A percentile compares a stretch with the other conserved stretches of the same genome.
Conservation (phyloP, 2,888 invertebrate genomes). For the Spatulosminthurus flaviceps region DNA sequence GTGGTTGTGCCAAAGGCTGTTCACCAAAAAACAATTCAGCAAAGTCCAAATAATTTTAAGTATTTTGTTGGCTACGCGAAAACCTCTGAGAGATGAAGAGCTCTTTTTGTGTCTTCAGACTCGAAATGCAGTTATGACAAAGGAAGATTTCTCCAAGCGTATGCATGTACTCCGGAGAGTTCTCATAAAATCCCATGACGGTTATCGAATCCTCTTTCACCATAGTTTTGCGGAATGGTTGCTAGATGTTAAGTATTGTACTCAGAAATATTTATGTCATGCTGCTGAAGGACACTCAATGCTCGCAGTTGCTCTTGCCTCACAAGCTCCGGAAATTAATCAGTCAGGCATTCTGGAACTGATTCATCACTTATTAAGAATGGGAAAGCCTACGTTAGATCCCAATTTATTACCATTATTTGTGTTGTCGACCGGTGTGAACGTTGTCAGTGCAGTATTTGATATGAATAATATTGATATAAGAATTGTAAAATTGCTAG, state of each 20-base stretch:
- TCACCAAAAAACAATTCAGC: slow-evolving; percentile 86
- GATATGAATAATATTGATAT: slow-evolving; percentile 54
- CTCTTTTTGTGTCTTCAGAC: slow-evolving; percentile 84
- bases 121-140: slow-evolving; percentile 79
- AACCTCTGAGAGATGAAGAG: slow-evolving; percentile 83
- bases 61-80: slow-evolving; percentile 85
- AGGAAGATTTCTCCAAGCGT: slow-evolving; percentile 82
- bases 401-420: slow-evolving; percentile 57
- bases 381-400: slow-evolving; percentile 58
- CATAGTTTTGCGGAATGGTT: slow-evolving; percentile 96
- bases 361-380: slow-evolving; percentile 66
- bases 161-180: slow-evolving; percentile 78
- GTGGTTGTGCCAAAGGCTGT: slow-evolving; percentile 92
- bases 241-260: slow-evolving; percentile 96
- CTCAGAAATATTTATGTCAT: slow-evolving; percentile 89
- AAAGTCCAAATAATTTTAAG: slow-evolving; percentile 87
- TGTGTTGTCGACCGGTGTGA: slow-evolving; percentile 60
- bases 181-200: slow-evolving; percentile 66
- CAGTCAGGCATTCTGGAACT: slow-evolving; percentile 68
- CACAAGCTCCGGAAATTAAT: slow-evolving; percentile 68
- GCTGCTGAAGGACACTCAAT: slow-evolving; percentile 88
- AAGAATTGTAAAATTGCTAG: slow-evolving; percentile 60
- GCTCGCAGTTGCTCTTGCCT: slow-evolving; percentile 79
- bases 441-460: slow-evolving; percentile 46
- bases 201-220: slow-evolving; percentile 81